These are phyloP conservation scores for Anableps anableps DNA, from an alignment of 2,797 vertebrate species.

Conservation along the genomic window DNA sequence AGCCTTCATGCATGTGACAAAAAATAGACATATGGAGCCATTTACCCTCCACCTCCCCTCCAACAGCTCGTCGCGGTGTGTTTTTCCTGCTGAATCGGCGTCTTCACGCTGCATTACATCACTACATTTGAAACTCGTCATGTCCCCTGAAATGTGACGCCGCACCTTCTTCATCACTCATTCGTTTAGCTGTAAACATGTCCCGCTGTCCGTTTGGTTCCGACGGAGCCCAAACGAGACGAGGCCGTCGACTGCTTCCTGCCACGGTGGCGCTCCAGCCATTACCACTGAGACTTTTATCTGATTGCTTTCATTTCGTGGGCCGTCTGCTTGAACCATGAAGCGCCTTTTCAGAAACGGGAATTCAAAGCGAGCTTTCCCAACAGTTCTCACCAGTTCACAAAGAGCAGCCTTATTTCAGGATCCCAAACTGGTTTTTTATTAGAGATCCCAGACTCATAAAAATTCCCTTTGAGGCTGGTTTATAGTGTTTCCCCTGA, in stretches of 20 bases:
- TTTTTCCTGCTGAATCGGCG: slow-evolving; percentile 60
- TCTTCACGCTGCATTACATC: slow-evolving; percentile 21
- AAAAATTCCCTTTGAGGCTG: slow-evolving; percentile 79
- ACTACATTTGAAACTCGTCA: slow-evolving; percentile 29
- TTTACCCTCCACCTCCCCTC: slow-evolving; percentile 32
- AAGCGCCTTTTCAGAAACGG: slow-evolving; percentile 70
- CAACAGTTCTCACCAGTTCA: slow-evolving; percentile 49
- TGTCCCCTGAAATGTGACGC: slow-evolving; percentile 27
- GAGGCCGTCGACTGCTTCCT: slow-evolving; percentile 33
- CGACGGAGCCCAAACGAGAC: slow-evolving; percentile 65
- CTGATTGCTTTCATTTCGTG: slow-evolving; percentile 69
- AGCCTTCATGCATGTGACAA: slow-evolving; percentile 54
- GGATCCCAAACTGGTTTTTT: slow-evolving; percentile 62
- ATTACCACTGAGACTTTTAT: slow-evolving; percentile 65
- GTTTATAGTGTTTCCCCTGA: slow-evolving; percentile 72
- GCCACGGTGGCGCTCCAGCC: slow-evolving; percentile 45
- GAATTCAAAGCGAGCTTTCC: slow-evolving; percentile 65
- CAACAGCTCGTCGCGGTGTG: slow-evolving; percentile 50
- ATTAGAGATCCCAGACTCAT: slow-evolving; percentile 70
- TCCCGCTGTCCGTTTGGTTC: slow-evolving; percentile 62
- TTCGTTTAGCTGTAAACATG: slow-evolving; percentile 60
- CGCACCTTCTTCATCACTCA: slow-evolving; percentile 46
- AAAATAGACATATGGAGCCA: slow-evolving; percentile 51
- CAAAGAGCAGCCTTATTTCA: slow-evolving; percentile 66
- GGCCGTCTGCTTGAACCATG: slow-evolving; percentile 68